Conservation (phyloP, 2,113 vertebrate genomes). For the Toxotes chatareus region DNA sequence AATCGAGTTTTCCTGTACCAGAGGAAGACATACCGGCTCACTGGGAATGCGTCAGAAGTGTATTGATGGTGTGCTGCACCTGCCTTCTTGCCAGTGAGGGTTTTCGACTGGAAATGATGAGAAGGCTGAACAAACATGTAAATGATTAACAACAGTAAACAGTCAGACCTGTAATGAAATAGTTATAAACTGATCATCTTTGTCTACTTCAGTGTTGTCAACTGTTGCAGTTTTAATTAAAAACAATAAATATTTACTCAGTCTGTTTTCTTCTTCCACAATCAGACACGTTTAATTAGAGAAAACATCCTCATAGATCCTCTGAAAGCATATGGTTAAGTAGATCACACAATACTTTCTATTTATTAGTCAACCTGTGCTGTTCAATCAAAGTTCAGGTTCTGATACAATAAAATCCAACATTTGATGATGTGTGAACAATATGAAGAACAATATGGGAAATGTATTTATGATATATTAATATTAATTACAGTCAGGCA, state of each 20-base stretch:
- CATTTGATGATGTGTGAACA: no score
- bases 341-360: neutral
- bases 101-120: neutral
- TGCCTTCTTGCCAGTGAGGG: conserved; percentile 63
- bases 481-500: no score
- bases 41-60: neutral
- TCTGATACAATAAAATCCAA: no score
- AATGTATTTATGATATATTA: no score
- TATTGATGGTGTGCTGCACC: conserved; percentile 37
- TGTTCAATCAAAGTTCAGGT: no score
- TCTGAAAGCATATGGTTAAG: neutral
- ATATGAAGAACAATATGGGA: no score
- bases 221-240: neutral
- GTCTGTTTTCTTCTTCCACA: neutral
- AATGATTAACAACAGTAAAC: conserved; percentile 25
- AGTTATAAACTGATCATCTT: no score
- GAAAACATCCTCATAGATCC: neutral
- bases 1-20: conserved; percentile 24
- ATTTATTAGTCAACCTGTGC: no score
- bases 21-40: accelerated
- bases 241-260: no score
- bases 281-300: neutral
- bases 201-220: no score
- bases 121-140: neutral
- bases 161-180: neutral